These are phyloP conservation scores for Abscondita cerata DNA, from an alignment of 2,888 invertebrate genomes.

Conservation along the genomic window DNA sequence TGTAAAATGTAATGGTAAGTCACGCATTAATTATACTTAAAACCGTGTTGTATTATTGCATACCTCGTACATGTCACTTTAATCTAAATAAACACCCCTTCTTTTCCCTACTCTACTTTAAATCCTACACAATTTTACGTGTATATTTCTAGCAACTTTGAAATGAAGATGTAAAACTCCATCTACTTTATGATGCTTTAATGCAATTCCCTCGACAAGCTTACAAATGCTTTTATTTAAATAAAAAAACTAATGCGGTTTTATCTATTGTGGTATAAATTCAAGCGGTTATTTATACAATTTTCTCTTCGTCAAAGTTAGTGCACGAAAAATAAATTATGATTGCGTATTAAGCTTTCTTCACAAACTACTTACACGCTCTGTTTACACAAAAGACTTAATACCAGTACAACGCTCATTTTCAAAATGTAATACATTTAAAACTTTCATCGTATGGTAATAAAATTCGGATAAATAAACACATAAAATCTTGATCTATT, in stretches of 20 bases:
- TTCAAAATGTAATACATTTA: conserved; percentile 9
- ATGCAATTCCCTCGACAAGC: not conserved
- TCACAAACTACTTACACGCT: not conserved
- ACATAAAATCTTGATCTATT: conserved; percentile 45
- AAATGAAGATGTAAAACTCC: conserved; percentile 53
- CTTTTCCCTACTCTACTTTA: conserved; percentile 49
- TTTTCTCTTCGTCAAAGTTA: too few relatives aligned
- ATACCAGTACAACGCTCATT: conserved; percentile 2
- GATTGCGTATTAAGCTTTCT: not conserved
- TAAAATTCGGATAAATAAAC: conserved; percentile 30
- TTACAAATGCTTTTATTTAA: not conserved
- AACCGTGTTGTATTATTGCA: conserved; percentile 35
- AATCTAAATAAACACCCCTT: conserved; percentile 54
- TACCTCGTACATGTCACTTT: conserved; percentile 52
- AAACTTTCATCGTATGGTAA: conserved; percentile 14
- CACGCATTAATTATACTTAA: conserved; percentile 21
- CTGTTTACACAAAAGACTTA: conserved; percentile 6
- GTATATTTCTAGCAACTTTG: conserved; percentile 48
- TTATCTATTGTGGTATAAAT: not conserved
- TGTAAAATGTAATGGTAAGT: conserved; percentile 21
- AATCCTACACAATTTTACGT: conserved; percentile 51
- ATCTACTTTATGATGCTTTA: conserved; percentile 31
- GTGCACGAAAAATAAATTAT: too few relatives aligned
- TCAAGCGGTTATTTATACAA: too few relatives aligned
- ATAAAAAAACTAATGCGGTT: not conserved